phyloP scores from a whole-genome alignment of 2,797 vertebrate species.

The Lagorchestes hirsutus region DNA sequence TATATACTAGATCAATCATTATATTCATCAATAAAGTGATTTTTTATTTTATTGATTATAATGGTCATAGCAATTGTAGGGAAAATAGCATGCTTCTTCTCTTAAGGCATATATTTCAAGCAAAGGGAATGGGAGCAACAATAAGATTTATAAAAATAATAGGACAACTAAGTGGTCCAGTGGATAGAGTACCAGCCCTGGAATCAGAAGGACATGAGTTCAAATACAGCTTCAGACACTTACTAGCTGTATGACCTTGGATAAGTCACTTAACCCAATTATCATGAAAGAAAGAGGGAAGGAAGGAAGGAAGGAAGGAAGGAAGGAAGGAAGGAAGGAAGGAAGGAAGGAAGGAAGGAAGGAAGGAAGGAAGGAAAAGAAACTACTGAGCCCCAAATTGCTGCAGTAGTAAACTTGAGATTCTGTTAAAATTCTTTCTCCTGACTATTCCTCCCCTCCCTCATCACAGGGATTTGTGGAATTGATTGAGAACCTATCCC shows the following conservation, averaged over 20 bases:
- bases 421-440: neutral
- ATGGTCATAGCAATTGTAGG: too few species aligned
- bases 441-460: neutral
- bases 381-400: neutral
- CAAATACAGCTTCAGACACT: too few species aligned
- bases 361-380: neutral
- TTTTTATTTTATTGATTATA: too few species aligned
- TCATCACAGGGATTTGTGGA: neutral
- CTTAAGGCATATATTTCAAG: too few species aligned
- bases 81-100: too few species aligned
- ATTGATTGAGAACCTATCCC: neutral
- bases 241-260: neutral
- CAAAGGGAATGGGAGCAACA: neutral
- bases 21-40: too few species aligned
- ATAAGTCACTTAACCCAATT: neutral
- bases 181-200: neutral
- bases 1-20: too few species aligned
- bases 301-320: neutral
- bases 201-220: neutral
- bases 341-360: neutral
- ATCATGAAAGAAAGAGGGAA: neutral
- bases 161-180: neutral
- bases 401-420: neutral
- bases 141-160: neutral
- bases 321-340: neutral